Percentiles rank a stretch among this genome's conserved stretches.
phyloP scores from a whole-genome alignment of 37 sponge, comb jelly and placozoan genomes.

The Spongia lamella region DNA sequence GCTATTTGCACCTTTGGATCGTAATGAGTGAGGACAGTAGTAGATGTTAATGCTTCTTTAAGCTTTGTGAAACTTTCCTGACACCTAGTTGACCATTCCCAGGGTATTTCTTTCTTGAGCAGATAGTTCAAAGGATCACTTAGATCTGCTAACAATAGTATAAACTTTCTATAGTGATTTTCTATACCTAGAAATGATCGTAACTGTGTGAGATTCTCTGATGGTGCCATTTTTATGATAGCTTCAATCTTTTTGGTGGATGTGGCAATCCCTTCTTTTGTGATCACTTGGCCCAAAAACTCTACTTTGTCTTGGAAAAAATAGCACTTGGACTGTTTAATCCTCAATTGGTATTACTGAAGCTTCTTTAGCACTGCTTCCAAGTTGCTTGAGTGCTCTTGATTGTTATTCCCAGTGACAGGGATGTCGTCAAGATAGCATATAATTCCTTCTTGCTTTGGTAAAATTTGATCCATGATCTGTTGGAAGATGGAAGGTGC shows the following conservation, averaged over 20 bases:
- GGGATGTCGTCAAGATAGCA: not conserved
- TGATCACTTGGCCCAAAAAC: not conserved
- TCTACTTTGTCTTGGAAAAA: constrained; percentile 3
- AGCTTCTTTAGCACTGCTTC: too few relatives aligned
- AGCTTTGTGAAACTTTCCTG: not conserved
- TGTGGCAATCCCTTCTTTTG: not conserved
- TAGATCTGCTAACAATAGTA: not conserved
- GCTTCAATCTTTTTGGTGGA: not conserved
- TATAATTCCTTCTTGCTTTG: not conserved
- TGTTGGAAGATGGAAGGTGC: too few relatives aligned
- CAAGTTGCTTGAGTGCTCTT: too few relatives aligned
- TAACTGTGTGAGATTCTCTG: too few relatives aligned
- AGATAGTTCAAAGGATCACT: not conserved
- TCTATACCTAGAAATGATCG: too few relatives aligned
- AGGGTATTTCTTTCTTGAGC: not conserved
- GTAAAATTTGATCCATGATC: constrained; percentile 8
- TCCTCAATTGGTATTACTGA: too few relatives aligned
- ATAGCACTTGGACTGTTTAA: not conserved
- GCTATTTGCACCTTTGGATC: not conserved
- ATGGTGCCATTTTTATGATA: too few relatives aligned
- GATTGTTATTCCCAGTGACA: too few relatives aligned
- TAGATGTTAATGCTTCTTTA: constrained; percentile 12
- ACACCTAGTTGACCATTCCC: not conserved
- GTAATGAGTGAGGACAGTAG: not conserved
- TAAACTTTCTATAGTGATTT: not conserved